Evolutionary conservation across 2,888 invertebrate species (phyloP).

Genomic region (Eulithis testata): DNA sequence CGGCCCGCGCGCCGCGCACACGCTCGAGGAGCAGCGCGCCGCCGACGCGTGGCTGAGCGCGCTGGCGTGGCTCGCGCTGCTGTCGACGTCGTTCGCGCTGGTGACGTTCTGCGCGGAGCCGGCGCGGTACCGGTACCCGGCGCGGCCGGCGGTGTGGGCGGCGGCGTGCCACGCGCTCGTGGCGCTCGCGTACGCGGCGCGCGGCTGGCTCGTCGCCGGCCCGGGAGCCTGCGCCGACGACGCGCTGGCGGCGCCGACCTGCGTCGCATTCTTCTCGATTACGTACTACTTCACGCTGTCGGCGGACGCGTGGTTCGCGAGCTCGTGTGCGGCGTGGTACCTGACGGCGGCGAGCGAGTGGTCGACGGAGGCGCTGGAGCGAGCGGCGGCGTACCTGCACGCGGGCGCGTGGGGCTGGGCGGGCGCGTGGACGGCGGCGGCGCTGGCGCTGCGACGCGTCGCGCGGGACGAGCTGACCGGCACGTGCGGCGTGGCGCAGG

Average conservation of each 20-base stretch:
- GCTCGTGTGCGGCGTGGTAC: slow-evolving; percentile 95
- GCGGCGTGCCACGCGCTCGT: slow-evolving; percentile 94
- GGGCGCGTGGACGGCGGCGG: slow-evolving; percentile 92
- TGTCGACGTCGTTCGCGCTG: slow-evolving; percentile 92
- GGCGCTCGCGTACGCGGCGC: slow-evolving; percentile 89
- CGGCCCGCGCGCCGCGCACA: slow-evolving; percentile 88
- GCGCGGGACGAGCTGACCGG: slow-evolving; percentile 92
- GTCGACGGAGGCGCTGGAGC: slow-evolving; percentile 96
- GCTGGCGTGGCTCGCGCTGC: slow-evolving; percentile 90
- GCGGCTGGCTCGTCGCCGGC: slow-evolving; percentile 85
- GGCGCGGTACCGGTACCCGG: slow-evolving; percentile 95
- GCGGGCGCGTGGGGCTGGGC: slow-evolving; percentile 95
- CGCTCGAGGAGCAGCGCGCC: slow-evolving; percentile 87
- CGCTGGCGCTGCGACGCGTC: slow-evolving; percentile 90
- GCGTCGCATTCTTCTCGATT: slow-evolving; percentile 90
- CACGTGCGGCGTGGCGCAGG: slow-evolving; percentile 89
- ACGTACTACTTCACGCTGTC: slow-evolving; percentile 92
- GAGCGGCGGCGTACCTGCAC: slow-evolving; percentile 93
- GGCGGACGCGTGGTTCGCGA: slow-evolving; percentile 94
- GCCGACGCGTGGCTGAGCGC: slow-evolving; percentile 90
- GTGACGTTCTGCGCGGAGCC: slow-evolving; percentile 96
- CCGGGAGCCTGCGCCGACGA: slow-evolving; percentile 73
- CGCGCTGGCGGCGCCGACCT: slow-evolving; percentile 83
- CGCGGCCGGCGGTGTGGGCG: slow-evolving; percentile 95
- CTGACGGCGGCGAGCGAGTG: slow-evolving; percentile 96